Percentiles rank a stretch among this genome's conserved stretches.
Conservation (phyloP, 2,113 vertebrate species). For the Semicossyphus pulcher region DNA sequence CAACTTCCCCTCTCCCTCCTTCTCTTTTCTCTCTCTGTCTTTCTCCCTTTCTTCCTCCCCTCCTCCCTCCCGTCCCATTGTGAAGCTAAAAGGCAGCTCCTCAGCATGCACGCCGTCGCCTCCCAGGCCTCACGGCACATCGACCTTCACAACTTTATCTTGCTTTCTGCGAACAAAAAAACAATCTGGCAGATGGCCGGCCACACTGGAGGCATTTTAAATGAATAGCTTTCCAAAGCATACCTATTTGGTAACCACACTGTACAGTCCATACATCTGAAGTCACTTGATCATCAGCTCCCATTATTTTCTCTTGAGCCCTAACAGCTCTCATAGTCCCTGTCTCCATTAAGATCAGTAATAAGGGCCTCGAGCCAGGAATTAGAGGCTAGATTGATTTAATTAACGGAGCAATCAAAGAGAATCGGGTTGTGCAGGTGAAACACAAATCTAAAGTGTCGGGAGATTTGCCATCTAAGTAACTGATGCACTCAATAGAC, state of each 20-base stretch:
- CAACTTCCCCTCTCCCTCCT: constrained; percentile 17
- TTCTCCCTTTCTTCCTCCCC: constrained; percentile 18
- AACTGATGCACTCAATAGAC: constrained; percentile 1
- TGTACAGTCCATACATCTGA: not conserved
- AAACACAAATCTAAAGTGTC: constrained; percentile 36
- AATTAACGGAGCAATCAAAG: constrained; percentile 51
- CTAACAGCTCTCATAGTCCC: not conserved
- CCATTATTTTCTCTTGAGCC: not conserved
- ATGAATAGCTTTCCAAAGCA: constrained; percentile 32
- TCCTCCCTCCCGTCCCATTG: constrained; percentile 18
- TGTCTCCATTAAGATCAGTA: constrained; percentile 41
- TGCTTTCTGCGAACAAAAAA: constrained; percentile 50
- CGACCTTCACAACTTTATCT: constrained; percentile 75
- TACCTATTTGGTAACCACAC: not conserved
- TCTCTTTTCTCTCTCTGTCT: not conserved
- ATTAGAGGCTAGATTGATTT: constrained; percentile 42
- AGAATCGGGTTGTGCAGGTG: constrained; percentile 35
- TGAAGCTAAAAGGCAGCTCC: constrained; percentile 51
- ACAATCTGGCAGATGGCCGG: constrained; percentile 58
- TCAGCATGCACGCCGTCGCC: constrained; percentile 62
- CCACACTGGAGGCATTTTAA: constrained; percentile 34
- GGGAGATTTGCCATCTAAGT: constrained; percentile 21
- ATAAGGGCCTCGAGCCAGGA: constrained; percentile 24
- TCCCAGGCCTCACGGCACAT: constrained; percentile 47
- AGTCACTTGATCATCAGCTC: constrained; percentile 22